Evolutionary conservation across 2,113 vertebrate genomes (phyloP).

Genomic region (Danionella cerebrum): DNA sequence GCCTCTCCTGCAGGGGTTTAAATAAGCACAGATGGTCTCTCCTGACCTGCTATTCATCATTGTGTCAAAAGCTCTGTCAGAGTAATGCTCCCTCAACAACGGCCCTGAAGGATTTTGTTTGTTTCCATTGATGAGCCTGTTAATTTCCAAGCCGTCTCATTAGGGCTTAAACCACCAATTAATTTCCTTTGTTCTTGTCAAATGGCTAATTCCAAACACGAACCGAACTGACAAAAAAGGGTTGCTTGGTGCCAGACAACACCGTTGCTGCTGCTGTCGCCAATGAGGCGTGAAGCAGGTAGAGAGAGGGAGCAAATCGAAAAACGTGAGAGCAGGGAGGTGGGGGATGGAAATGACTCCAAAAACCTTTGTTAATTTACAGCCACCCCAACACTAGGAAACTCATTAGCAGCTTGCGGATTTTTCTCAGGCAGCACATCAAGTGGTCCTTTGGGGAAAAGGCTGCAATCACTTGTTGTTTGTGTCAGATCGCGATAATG

Average conservation of each 20-base stretch:
- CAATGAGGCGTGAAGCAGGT: constrained; percentile 54
- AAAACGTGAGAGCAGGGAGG: neutral
- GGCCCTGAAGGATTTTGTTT: constrained; percentile 82
- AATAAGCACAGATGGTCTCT: constrained; percentile 88
- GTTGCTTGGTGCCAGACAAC: constrained; percentile 50
- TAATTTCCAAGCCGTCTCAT: constrained; percentile 93
- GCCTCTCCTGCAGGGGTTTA: constrained; percentile 57
- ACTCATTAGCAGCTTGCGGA: constrained; percentile 52
- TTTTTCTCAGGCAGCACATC: constrained; percentile 41
- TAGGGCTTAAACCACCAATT: constrained; percentile 96
- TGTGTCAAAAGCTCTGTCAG: constrained; percentile 76
- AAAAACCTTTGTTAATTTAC: constrained; percentile 61
- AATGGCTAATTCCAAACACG: constrained; percentile 90
- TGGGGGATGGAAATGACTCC: constrained; percentile 25
- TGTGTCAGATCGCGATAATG: constrained; percentile 44
- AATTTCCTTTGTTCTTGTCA: constrained; percentile 96
- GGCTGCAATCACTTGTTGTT: constrained; percentile 58
- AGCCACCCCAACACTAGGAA: constrained; percentile 48
- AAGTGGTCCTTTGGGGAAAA: constrained; percentile 48
- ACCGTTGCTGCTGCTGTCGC: constrained; percentile 33
- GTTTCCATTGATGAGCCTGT: constrained; percentile 88
- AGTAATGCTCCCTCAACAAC: constrained; percentile 71
- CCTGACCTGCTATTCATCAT: constrained; percentile 78
- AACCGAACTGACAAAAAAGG: constrained; percentile 64
- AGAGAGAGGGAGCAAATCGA: constrained; percentile 51